Conservation (phyloP, 2,113 vertebrate genomes). For the Tonatia bakeri region DNA sequence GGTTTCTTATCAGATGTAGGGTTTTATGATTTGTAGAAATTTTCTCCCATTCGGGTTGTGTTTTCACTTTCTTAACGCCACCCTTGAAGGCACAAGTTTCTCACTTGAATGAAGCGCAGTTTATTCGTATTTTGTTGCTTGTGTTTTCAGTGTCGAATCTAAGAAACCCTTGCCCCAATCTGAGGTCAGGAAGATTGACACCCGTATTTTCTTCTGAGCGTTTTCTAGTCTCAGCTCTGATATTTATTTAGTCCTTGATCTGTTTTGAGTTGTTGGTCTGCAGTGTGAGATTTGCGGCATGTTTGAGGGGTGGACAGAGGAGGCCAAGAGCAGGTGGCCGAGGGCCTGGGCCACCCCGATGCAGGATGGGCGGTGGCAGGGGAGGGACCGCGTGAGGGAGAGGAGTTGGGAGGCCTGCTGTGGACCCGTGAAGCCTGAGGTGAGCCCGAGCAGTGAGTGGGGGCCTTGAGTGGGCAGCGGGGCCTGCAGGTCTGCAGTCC, state of each 20-base stretch:
- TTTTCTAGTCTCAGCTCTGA: no score
- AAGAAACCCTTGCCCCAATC: background rate
- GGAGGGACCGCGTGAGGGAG: no score
- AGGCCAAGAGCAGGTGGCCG: fast-evolving
- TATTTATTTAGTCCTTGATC: no score
- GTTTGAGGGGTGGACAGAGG: background rate
- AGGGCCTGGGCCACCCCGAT: background rate
- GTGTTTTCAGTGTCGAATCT: background rate
- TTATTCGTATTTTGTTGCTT: background rate
- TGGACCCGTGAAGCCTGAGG: background rate
- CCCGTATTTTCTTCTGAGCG: background rate
- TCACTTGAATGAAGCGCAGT: background rate
- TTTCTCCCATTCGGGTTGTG: background rate
- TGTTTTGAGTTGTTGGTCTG: no score
- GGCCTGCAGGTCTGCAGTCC: background rate
- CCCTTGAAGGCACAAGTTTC: background rate
- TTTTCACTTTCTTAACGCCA: background rate
- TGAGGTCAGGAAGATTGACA: background rate
- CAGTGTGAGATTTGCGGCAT: background rate
- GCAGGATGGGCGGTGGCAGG: fast-evolving
- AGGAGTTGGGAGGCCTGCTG: background rate
- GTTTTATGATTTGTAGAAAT: background rate
- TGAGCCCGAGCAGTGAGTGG: background rate
- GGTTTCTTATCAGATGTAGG: background rate
- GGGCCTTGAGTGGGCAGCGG: no score